Base-by-base conservation (phyloP, 1,140 invertebrate genomes). In the Monomorium pharaonis region DNA sequence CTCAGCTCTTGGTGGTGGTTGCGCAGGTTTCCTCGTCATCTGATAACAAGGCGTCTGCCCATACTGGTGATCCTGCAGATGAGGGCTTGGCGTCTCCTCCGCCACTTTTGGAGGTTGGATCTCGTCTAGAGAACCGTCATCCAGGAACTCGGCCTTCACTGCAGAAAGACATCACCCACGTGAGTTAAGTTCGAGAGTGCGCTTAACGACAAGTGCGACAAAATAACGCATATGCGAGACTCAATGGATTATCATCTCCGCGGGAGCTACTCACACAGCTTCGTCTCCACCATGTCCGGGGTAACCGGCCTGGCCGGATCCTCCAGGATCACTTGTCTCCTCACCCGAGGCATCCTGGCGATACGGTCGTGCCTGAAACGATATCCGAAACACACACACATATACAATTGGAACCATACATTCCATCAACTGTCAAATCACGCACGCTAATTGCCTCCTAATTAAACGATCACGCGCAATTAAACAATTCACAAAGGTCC, bases 51-150 rank as follows among this genome's bases (percentile, higher is more conserved):
- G 97, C 74, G 97, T 98, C 86, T 97, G 97, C 63, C 97, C 97
- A 95, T 98, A 98, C 83, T 97, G 97, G 93, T 98, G 98, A 95
- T 98, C 98, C 85, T 98, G 96, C 85, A 98, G 96, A 94, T 98
- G 97, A 70, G 97, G 97, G 94, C 96, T 97, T 85, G 97, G 96
- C 89, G 95, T 95, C 65, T 95, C 95, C 67, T 95, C 95, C 0
- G 94, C 93, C 14, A 95, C 89, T 80, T 95, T 95, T 84, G 94
- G 94, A 58, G 93, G 77, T 89, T 95, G 94, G 2, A 92, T 84
- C 80, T 95, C 95, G 49, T 94, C 94, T 75, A 94, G 90, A 18
- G 94, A 92, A 62, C 93, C 93, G 72, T 94, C 92, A n/a, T 95
- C 95, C 67, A 95, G 86, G 83, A 93, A 94, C 84, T 95, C 94